Evolutionary conservation across 2,888 invertebrate genomes (phyloP), one percentile per base, ranked within the genome.

Genomic region (Metalampra italica): DNA sequence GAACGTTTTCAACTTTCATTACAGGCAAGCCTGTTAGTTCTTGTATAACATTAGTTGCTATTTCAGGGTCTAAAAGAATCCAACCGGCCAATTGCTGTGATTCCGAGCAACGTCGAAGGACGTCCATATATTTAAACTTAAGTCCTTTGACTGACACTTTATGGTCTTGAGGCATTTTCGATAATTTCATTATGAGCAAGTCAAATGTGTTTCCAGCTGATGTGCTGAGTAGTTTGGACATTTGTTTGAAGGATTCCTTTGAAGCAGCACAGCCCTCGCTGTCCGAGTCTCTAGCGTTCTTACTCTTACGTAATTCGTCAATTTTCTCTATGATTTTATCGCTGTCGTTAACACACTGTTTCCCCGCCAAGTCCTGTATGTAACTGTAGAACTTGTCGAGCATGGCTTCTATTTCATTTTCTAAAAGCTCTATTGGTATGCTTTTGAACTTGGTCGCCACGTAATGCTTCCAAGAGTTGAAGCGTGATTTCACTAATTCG

Each of bases 101-200:
- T 1, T 88, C 85, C 0, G 75, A 67, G 41, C 84, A 88, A 0
- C 85, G 62, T 9, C 66, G 66, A 0, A 88, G 59, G 0, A 88
- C 78, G 36, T 85, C 83, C 47, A 80, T 73, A 50, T 87, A 89
- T 59, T 84, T 82, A 12, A 88, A 84, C 40, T 81, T 80, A 0
- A 88, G 55, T 43, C 68, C 75, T 68, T 81, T 85, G 0, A 87
- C 75, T 1, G 81, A 73, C 0, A 63, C 54, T 43, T 77, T 82
- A 29, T 81, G 82, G 7, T 84, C 85, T 1, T 75, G 78, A 0
- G 80, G 66, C 67, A 86, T 66, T 59, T 76, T 75, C 0, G 84
- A 71, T 15, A 82, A 62, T 43, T 84, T 83, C 79, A 85, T 86
- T 5, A 88, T 72, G 0, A 88, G 60, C 7, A 83, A 54, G 54